These are phyloP conservation scores for Beris morrisii DNA, from an alignment of 2,888 invertebrate species.

Conservation along the genomic window DNA sequence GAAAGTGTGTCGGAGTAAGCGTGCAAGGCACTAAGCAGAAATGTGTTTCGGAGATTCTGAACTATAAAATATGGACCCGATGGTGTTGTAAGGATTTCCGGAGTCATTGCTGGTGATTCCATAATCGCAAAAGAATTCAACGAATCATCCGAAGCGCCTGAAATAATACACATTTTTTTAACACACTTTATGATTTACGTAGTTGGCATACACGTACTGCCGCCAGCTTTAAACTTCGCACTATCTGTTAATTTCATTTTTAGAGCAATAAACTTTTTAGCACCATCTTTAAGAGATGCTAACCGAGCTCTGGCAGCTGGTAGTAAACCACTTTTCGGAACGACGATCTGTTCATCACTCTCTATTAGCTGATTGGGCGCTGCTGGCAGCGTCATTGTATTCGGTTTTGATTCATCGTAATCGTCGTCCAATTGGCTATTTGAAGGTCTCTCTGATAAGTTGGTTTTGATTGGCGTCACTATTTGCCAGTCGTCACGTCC, in stretches of 20 bases:
- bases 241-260: constrained; percentile 62
- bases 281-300: constrained; percentile 68
- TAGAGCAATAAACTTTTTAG: constrained; percentile 67
- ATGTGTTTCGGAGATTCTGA: constrained; percentile 53
- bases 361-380: constrained; percentile 7
- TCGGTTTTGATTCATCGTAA: constrained; percentile 46
- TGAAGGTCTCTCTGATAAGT: constrained; percentile 51
- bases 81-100: constrained; percentile 53
- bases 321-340: constrained; percentile 46
- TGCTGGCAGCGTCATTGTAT: constrained; percentile 37
- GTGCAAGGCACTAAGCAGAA: constrained; percentile 54
- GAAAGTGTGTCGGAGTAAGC: constrained; percentile 52
- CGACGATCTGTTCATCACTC: constrained; percentile 42
- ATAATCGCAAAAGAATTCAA: constrained; percentile 52
- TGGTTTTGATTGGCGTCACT: constrained; percentile 52
- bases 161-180: constrained; percentile 35
- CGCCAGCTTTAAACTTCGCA: constrained; percentile 52
- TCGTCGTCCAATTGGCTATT: constrained; percentile 52
- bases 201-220: constrained; percentile 44
- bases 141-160: constrained; percentile 51
- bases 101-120: constrained; percentile 53
- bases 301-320: constrained; percentile 61
- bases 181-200: not conserved
- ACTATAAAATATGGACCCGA: constrained; percentile 53
- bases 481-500: constrained; percentile 52